phyloP scores from a whole-genome alignment of 2,113 vertebrate species.

The Sitta europaea region DNA sequence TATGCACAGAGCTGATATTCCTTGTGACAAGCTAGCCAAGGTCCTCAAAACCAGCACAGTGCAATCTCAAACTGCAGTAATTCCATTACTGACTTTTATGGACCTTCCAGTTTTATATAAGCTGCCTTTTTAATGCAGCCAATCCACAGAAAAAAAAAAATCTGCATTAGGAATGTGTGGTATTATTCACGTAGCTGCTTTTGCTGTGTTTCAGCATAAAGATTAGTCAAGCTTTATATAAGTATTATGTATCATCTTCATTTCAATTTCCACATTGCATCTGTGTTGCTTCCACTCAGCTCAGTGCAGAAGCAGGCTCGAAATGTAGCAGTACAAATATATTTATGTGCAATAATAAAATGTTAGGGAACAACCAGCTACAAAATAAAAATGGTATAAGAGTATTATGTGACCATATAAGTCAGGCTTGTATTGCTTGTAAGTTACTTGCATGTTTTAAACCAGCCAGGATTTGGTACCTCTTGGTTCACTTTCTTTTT shows the following conservation, averaged over 20 bases:
- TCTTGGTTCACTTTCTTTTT: background rate
- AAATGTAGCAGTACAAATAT: background rate
- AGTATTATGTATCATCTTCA: background rate
- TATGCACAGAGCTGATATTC: background rate
- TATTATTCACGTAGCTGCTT: background rate
- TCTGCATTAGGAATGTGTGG: background rate
- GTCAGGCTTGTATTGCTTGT: background rate
- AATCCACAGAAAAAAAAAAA: background rate
- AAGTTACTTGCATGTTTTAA: background rate
- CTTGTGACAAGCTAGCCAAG: background rate
- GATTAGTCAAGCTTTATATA: background rate
- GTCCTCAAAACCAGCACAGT: background rate
- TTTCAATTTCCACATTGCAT: background rate
- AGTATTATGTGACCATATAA: background rate
- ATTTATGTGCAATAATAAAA: background rate
- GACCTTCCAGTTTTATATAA: background rate
- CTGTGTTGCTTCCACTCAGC: background rate
- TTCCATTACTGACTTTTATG: background rate
- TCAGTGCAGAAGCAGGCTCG: background rate
- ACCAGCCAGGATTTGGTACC: background rate
- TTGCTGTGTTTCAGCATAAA: background rate
- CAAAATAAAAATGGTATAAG: background rate
- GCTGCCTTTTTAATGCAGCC: background rate
- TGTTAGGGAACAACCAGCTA: background rate
- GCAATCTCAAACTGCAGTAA: background rate